Percentiles rank a stretch among this genome's conserved stretches.
These are phyloP conservation scores for Andinoacara biseriatus DNA, from an alignment of 2,113 vertebrate genomes.

Conservation along the genomic window DNA sequence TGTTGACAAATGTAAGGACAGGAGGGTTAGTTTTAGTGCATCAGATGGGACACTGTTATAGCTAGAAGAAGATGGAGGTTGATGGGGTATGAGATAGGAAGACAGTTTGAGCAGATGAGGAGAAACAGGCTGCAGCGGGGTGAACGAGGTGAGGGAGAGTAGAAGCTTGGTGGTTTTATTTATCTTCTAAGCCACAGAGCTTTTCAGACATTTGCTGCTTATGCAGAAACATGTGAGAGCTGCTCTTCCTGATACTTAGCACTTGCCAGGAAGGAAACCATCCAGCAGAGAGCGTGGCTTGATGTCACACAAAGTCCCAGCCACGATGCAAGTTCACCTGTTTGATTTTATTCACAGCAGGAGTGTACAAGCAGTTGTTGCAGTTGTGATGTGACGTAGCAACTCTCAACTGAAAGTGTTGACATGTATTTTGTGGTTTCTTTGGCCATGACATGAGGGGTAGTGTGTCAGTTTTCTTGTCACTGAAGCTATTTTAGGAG, in stretches of 20 bases:
- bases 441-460: constrained; percentile 5
- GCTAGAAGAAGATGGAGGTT: not conserved
- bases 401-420: constrained; percentile 12
- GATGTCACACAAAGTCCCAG: not conserved
- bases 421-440: constrained; percentile 27
- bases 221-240: constrained; percentile 59
- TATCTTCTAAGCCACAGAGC: constrained; percentile 73
- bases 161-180: constrained; percentile 65
- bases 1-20: constrained; percentile 56
- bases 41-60: not conserved
- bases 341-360: constrained; percentile 10
- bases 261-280: constrained; percentile 24
- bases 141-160: not conserved
- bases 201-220: constrained; percentile 67
- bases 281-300: not conserved
- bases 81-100: constrained; percentile 13
- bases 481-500: constrained; percentile 63
- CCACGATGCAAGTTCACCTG: constrained; percentile 4
- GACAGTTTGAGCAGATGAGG: constrained; percentile 20
- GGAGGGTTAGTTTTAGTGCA: constrained; percentile 10
- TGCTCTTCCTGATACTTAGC: constrained; percentile 55
- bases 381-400: not conserved
- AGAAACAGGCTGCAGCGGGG: not conserved
- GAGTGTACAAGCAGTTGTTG: not conserved
- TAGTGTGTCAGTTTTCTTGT: constrained; percentile 35